Conservation (phyloP, 2,113 vertebrate genomes). For the Podarcis cretensis region DNA sequence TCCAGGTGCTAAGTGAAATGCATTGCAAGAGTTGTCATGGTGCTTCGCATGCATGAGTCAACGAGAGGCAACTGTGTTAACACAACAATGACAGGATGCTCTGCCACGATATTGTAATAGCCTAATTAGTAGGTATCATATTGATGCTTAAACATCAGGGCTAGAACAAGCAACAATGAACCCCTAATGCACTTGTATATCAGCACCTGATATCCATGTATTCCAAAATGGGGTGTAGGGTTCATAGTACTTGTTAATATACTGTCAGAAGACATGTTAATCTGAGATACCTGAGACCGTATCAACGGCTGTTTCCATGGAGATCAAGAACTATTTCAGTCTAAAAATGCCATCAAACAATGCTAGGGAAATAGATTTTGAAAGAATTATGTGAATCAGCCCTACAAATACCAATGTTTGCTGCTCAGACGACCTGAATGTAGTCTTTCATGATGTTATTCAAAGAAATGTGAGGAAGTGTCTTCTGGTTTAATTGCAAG, state of each 20-base stretch:
- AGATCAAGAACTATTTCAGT: background rate
- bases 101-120: constrained; percentile 6
- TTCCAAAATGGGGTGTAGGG: constrained; percentile 22
- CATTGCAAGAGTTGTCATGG: constrained; percentile 12
- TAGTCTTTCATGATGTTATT: background rate
- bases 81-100: background rate
- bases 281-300: background rate
- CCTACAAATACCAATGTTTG: background rate
- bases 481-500: background rate
- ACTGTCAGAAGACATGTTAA: background rate
- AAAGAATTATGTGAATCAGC: background rate
- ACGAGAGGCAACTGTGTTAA: constrained; percentile 18
- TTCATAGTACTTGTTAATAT: background rate
- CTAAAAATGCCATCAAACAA: background rate
- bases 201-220: constrained; percentile 28
- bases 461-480: background rate
- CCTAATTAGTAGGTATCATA: constrained; percentile 13
- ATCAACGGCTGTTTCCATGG: background rate
- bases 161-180: constrained; percentile 13
- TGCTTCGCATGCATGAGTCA: constrained; percentile 22
- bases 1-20: background rate
- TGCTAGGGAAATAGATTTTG: background rate
- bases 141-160: constrained; percentile 42
- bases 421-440: background rate
- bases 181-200: constrained; percentile 12